Percentiles rank a stretch among this genome's conserved stretches.
phyloP scores from a whole-genome alignment of 2,113 vertebrate species.

The Sander lucioperca region DNA sequence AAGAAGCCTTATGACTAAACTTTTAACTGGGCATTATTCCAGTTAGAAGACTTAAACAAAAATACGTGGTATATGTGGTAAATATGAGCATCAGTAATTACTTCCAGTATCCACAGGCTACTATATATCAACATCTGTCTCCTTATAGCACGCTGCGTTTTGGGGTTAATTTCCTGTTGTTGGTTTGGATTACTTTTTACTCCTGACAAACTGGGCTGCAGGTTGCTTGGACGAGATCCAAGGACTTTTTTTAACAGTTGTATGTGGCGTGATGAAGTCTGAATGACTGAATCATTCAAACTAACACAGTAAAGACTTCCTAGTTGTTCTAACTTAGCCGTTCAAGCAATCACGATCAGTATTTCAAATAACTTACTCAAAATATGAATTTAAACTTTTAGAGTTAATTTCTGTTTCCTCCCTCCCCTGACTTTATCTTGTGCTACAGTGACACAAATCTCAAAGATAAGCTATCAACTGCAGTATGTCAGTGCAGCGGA shows the following conservation, averaged over 20 bases:
- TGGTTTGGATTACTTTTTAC: slow-evolving; percentile 43
- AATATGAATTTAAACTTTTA: slow-evolving; percentile 10
- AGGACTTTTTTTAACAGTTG: slow-evolving; percentile 9
- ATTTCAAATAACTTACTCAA: background rate
- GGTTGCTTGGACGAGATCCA: slow-evolving; percentile 39
- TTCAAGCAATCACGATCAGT: background rate
- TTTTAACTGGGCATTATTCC: background rate
- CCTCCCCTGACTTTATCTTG: slow-evolving; percentile 14
- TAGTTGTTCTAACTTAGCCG: slow-evolving; percentile 3
- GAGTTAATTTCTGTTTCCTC: background rate
- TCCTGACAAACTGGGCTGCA: slow-evolving; percentile 29
- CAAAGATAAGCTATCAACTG: slow-evolving; percentile 31
- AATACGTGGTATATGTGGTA: background rate
- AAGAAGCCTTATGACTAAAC: background rate
- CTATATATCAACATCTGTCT: slow-evolving; percentile 33
- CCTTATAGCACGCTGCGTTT: slow-evolving; percentile 19
- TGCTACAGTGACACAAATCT: slow-evolving; percentile 31
- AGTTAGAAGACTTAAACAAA: background rate
- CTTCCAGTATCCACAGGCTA: slow-evolving; percentile 8
- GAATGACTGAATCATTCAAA: slow-evolving; percentile 7
- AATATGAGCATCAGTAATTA: background rate
- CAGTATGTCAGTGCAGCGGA: slow-evolving; percentile 10
- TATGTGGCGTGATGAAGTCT: background rate
- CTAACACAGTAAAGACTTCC: slow-evolving; percentile 7
- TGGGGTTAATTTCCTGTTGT: slow-evolving; percentile 37